These are phyloP conservation scores for Crotalus adamanteus DNA, from an alignment of 2,797 vertebrate species.

Conservation along the genomic window DNA sequence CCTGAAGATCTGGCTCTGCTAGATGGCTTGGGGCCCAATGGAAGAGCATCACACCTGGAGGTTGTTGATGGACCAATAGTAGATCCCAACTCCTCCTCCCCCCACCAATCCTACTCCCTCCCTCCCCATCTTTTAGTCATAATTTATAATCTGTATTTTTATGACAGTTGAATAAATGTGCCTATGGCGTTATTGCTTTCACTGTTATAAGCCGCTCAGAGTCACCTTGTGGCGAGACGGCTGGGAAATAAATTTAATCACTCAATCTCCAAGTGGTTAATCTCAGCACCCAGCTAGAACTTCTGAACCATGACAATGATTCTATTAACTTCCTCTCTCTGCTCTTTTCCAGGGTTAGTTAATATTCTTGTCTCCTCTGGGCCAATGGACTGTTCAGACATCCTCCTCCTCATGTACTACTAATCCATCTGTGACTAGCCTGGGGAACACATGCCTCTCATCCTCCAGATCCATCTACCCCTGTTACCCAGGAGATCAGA, in stretches of 20 bases:
- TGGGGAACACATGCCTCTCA: not conserved
- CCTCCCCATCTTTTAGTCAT: not conserved
- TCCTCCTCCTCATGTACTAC: constrained; percentile 48
- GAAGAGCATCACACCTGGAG: not conserved
- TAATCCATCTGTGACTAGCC: constrained; percentile 42
- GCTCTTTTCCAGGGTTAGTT: not conserved
- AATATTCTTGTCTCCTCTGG: constrained; percentile 10
- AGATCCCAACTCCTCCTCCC: not conserved
- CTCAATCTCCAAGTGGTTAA: not conserved
- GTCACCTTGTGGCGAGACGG: not conserved
- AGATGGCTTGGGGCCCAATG: not conserved
- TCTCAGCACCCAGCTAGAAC: not conserved
- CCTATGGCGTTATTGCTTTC: not conserved
- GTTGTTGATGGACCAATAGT: not conserved
- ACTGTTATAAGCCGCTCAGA: not conserved
- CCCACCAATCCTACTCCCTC: not conserved
- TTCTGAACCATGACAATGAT: not conserved
- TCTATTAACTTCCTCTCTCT: not conserved
- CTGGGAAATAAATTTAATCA: not conserved
- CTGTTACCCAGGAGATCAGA: constrained; percentile 29
- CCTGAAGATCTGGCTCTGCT: not conserved
- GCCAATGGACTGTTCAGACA: constrained; percentile 34
- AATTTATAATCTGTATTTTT: not conserved
- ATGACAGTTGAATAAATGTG: not conserved
- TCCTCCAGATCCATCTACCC: constrained; percentile 14